Evolutionary conservation across 2,888 invertebrate genomes (phyloP), one percentile per base, ranked within the genome.

Genomic region (Rotaria sp.): DNA sequence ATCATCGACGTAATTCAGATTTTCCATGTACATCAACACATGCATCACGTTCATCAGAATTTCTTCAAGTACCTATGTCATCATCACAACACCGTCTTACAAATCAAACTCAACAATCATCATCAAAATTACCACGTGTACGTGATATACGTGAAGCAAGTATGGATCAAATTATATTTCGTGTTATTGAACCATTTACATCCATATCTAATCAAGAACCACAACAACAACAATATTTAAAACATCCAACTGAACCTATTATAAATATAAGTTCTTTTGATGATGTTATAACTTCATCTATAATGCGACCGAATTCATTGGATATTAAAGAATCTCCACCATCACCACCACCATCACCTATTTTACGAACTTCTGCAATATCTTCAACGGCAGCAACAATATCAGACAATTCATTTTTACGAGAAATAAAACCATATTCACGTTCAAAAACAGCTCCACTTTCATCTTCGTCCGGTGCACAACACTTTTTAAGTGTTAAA

Each of bases 391-490:
- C 38, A 38, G 26, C 50, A 18, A 24, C 38, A 45, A 24, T 24
- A 38, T 26, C 41, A 41, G n/a, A 41, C 4, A 45, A 26, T 24
- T 3, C 45, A 15, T 2, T 24, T 41, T 80, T 80, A 80, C 41
- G 80, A n/a, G 80, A 80, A 80, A 80, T 80, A 13, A 80, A 80
- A 80, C 80, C 80, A 11, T 80, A 80, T 80, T 41, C 80, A 26
- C 80, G 80, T 80, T 80, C 80, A 45, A 80, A 80, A 80, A 80
- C 80, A 45, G 80, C 80, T 45, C 80, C 80, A 80, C 80, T 80
- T n/a, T 80, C 80, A 26, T 18, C 67, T 18, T 67, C 67, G 21
- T 67, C 67, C 67, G 67, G 67, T 67, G 26, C 80, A 26, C 45
- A 45, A 1, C 38, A 80, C 21, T 80, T 45, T n/a, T 35, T 80